Evolutionary conservation across 1,140 invertebrate genomes (phyloP).

Genomic region (Teleopsis dalmanni): DNA sequence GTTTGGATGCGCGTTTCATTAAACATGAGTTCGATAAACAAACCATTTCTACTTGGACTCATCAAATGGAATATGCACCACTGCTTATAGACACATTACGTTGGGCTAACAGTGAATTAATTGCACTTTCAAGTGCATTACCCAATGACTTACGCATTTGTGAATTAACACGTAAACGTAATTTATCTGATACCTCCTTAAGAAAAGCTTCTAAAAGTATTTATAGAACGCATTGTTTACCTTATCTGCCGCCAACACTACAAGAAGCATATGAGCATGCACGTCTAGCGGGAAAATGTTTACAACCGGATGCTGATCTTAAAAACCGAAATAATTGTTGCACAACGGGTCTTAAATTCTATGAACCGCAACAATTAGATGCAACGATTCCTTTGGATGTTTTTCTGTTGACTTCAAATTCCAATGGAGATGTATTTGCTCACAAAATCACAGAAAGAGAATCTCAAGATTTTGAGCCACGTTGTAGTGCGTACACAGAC

Average conservation of each 20-base stretch:
- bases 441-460: slow-evolving; percentile 1
- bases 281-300: slow-evolving; percentile 6
- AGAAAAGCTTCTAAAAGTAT: background rate
- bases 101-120: slow-evolving; percentile 5
- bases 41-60: slow-evolving; percentile 10
- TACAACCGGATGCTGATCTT: slow-evolving; percentile 9
- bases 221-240: slow-evolving; percentile 7
- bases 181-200: background rate
- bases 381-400: background rate
- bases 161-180: slow-evolving; percentile 2
- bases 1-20: slow-evolving; percentile 11
- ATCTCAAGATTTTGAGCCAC: background rate
- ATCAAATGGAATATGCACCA: slow-evolving; percentile 12
- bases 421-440: slow-evolving; percentile 11
- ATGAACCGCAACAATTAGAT: background rate
- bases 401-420: slow-evolving; percentile 9
- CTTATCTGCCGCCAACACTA: slow-evolving; percentile 13
- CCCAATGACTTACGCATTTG: slow-evolving; percentile 12
- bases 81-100: slow-evolving; percentile 8
- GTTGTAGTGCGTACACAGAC: background rate
- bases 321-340: slow-evolving; percentile 6
- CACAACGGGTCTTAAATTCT: slow-evolving; percentile 11
- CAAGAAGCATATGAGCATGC: slow-evolving; percentile 7
- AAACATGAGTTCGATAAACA: slow-evolving; percentile 1
- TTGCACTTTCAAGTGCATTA: slow-evolving; percentile 10